Conservation (phyloP, 2,113 vertebrate species). For the Narcine bancroftii region DNA sequence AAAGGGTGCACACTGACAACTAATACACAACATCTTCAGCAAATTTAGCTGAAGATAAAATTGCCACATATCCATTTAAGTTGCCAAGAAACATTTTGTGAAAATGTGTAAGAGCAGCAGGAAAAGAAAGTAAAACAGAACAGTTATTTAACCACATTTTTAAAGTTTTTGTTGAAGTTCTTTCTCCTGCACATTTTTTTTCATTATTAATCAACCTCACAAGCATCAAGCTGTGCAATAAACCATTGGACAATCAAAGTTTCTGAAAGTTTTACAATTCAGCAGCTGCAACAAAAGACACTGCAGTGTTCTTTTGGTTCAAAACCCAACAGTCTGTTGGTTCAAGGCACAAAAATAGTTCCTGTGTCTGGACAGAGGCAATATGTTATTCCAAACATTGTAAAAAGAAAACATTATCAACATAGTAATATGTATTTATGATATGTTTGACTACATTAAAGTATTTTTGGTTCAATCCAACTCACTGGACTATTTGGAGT, state of each 20-base stretch:
- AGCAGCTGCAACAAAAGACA: neutral
- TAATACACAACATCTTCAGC: neutral
- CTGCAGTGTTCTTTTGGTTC: neutral
- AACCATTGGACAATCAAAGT: neutral
- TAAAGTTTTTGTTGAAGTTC: neutral
- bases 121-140: neutral
- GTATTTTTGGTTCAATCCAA: neutral
- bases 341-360: neutral
- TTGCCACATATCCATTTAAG: neutral
- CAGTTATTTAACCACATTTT: neutral
- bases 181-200: neutral
- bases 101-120: neutral
- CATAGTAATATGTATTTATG: neutral
- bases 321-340: neutral
- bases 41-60: neutral
- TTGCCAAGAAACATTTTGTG: constrained; percentile 1
- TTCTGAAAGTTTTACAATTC: neutral
- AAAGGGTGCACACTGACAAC: neutral
- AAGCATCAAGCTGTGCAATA: neutral
- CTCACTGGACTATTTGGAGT: neutral
- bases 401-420: neutral
- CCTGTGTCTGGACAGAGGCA: neutral
- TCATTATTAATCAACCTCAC: neutral
- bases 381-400: neutral
- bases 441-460: neutral